Evolutionary conservation across 2,113 vertebrate genomes (phyloP).

Genomic region (Pachycephala philippinensis): DNA sequence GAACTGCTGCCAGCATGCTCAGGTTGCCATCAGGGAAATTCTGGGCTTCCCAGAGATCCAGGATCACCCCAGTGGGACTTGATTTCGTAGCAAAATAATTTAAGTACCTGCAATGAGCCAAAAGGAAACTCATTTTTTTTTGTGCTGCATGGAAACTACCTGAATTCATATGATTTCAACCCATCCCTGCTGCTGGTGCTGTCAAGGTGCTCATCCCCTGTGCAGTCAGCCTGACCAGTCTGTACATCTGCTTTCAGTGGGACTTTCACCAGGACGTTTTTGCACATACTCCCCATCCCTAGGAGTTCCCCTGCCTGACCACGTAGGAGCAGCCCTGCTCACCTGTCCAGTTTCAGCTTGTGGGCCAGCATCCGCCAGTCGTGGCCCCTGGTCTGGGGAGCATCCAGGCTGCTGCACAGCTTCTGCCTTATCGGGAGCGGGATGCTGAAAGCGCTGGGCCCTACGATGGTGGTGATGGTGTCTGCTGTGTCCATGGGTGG

Average conservation of each 20-base stretch:
- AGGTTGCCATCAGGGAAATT: conserved; percentile 94
- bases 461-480: conserved; percentile 87
- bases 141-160: neutral
- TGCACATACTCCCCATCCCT: neutral
- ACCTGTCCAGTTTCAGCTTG: conserved; percentile 96
- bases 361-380: conserved; percentile 98
- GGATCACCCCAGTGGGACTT: conserved; percentile 90
- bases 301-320: rapidly evolving
- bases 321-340: rapidly evolving
- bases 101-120: conserved; percentile 81
- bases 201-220: conserved; percentile 39
- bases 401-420: conserved; percentile 94
- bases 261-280: neutral
- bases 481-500: conserved; percentile 88
- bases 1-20: conserved; percentile 86
- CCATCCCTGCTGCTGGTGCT: conserved; percentile 1
- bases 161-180: conserved; percentile 23
- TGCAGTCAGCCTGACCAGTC: neutral
- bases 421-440: conserved; percentile 96
- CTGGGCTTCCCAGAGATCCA: conserved; percentile 96
- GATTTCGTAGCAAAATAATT: conserved; percentile 97
- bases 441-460: conserved; percentile 92
- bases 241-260: neutral
- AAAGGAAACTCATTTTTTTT: neutral
- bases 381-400: conserved; percentile 91